A percentile compares a stretch with the other conserved stretches of the same genome.
Conservation (phyloP, 2,113 vertebrate species). For the Sphyrna mokarran region DNA sequence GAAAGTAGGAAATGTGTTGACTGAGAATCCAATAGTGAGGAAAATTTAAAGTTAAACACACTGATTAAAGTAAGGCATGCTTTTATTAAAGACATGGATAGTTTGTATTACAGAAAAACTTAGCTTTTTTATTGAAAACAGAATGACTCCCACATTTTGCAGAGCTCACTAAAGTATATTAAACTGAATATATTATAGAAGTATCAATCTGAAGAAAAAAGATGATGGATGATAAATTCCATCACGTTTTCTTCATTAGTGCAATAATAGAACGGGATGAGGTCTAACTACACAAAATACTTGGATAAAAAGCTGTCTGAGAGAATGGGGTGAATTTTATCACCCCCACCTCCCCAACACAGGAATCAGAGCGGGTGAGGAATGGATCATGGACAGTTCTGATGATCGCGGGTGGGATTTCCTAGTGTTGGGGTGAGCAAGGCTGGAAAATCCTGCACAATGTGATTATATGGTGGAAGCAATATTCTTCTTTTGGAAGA, state of each 20-base stretch:
- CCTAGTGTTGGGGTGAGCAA: no score
- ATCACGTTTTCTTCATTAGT: not conserved
- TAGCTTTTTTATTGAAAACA: not conserved
- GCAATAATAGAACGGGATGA: not conserved
- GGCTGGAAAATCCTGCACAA: no score
- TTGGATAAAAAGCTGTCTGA: not conserved
- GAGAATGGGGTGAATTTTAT: no score
- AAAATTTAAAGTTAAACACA: not conserved
- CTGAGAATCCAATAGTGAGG: not conserved
- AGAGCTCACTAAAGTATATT: not conserved
- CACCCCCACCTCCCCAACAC: no score
- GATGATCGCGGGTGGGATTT: no score
- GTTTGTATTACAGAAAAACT: not conserved
- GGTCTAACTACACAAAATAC: not conserved
- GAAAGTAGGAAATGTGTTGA: not conserved
- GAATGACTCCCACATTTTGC: not conserved
- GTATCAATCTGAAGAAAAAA: not conserved
- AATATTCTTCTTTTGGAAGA: not conserved
- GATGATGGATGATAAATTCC: not conserved
- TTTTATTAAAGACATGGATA: not conserved
- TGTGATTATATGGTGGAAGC: not conserved
- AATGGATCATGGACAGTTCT: no score
- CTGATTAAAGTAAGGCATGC: not conserved
- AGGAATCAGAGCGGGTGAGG: no score
- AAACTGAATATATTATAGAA: not conserved